Percentiles rank a stretch among this genome's conserved stretches.
These are phyloP conservation scores for Zeuzera pyrina DNA, from an alignment of 2,888 invertebrate genomes.

Conservation along the genomic window DNA sequence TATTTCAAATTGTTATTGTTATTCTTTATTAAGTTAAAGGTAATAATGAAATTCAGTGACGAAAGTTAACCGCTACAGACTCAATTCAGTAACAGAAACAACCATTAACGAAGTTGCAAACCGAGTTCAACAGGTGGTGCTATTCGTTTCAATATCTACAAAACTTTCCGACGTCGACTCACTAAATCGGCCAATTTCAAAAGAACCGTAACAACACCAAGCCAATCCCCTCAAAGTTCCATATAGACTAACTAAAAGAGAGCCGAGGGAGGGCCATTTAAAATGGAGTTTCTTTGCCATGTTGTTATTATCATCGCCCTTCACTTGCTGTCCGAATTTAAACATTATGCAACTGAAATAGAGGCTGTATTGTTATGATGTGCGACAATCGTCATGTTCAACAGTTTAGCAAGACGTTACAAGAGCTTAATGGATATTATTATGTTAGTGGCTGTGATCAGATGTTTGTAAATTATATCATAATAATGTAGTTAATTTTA, in stretches of 20 bases:
- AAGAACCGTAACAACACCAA: slow-evolving; percentile 22
- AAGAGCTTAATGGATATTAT: slow-evolving; percentile 47
- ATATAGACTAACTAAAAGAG: slow-evolving; percentile 17
- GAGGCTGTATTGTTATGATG: slow-evolving; percentile 27
- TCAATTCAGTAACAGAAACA: slow-evolving; percentile 20
- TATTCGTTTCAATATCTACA: slow-evolving; percentile 70
- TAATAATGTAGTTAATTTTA: background rate
- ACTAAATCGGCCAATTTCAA: slow-evolving; percentile 53
- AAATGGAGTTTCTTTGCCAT: slow-evolving; percentile 49
- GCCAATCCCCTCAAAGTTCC: slow-evolving; percentile 16
- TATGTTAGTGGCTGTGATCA: slow-evolving; percentile 45
- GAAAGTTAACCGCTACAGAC: too few species aligned
- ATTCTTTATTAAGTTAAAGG: too few species aligned
- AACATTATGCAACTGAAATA: slow-evolving; percentile 29
- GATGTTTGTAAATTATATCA: slow-evolving; percentile 23
- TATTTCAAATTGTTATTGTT: too few species aligned
- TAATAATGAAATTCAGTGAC: too few species aligned
- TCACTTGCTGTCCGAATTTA: slow-evolving; percentile 37
- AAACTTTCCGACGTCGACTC: slow-evolving; percentile 65
- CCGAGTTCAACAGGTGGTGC: slow-evolving; percentile 63
- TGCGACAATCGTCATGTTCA: slow-evolving; percentile 22
- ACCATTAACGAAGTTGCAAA: slow-evolving; percentile 62
- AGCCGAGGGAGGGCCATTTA: slow-evolving; percentile 28
- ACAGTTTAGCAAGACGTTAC: slow-evolving; percentile 52
- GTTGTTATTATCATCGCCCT: slow-evolving; percentile 60